Percentiles rank a stretch among this genome's conserved stretches.
These are phyloP conservation scores for Dynastes maya DNA, from an alignment of 2,888 invertebrate genomes.

Conservation along the genomic window DNA sequence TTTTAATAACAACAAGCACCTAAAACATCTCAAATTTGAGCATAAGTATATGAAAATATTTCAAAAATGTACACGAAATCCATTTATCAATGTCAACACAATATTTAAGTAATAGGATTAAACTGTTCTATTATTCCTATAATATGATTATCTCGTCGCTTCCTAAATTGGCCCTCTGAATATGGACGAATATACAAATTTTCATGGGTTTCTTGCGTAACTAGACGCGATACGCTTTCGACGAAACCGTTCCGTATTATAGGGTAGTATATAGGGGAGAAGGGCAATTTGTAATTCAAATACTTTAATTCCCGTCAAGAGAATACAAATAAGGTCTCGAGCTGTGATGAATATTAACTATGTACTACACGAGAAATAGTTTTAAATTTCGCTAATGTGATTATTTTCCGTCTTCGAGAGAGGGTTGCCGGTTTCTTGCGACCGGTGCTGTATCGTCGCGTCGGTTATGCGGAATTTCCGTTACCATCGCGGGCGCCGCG, in stretches of 20 bases:
- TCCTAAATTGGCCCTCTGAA: background rate
- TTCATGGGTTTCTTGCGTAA: conserved; percentile 15
- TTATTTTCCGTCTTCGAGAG: conserved; percentile 34
- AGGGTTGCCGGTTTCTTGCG: conserved; percentile 2
- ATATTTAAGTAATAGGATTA: too few species aligned
- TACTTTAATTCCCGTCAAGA: conserved; percentile 47
- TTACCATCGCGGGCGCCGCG: background rate
- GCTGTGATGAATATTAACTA: conserved; percentile 45
- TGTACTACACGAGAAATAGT: conserved; percentile 44
- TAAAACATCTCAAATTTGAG: too few species aligned
- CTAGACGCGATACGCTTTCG: background rate
- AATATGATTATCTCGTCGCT: too few species aligned
- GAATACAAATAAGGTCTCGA: conserved; percentile 48
- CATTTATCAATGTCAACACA: too few species aligned
- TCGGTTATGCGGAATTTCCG: conserved; percentile 25
- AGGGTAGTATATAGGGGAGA: conserved; percentile 4
- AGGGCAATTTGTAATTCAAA: conserved; percentile 50
- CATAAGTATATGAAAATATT: too few species aligned
- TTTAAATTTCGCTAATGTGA: conserved; percentile 46
- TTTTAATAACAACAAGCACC: too few species aligned
- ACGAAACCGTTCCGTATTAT: conserved; percentile 10
- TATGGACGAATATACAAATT: conserved; percentile 10
- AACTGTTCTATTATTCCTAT: too few species aligned
- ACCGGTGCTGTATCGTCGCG: background rate
- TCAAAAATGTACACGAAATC: too few species aligned